phyloP scores from a whole-genome alignment of 2,888 invertebrate genomes.

The Pollenia griseotomentosa region DNA sequence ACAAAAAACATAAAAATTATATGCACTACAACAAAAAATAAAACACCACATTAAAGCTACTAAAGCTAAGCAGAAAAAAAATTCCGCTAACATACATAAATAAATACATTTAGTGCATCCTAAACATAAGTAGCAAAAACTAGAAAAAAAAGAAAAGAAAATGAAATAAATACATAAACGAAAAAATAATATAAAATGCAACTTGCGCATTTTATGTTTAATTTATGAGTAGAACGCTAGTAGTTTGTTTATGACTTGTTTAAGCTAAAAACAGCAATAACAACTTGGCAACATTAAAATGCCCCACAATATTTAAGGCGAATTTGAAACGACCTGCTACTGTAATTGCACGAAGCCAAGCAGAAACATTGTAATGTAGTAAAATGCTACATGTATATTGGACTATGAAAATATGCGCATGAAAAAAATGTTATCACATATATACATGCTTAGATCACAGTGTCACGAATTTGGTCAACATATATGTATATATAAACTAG shows the following conservation, averaged over 20 bases:
- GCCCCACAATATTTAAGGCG: constrained; percentile 38
- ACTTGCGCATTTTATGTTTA: constrained; percentile 72
- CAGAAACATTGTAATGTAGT: not conserved
- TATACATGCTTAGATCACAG: not conserved
- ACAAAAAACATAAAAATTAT: constrained; percentile 66
- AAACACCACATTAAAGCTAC: constrained; percentile 30
- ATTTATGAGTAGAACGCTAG: constrained; percentile 71
- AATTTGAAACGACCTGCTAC: constrained; percentile 44
- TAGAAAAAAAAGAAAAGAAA: constrained; percentile 14
- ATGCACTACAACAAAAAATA: constrained; percentile 33
- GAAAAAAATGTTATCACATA: not conserved
- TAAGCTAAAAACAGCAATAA: constrained; percentile 25
- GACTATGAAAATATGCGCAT: not conserved
- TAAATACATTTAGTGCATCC: constrained; percentile 56
- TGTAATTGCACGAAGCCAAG: not conserved
- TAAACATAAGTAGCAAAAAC: constrained; percentile 54
- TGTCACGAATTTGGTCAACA: no score
- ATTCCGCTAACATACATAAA: constrained; percentile 41
- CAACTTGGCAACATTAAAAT: constrained; percentile 32
- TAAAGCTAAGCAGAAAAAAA: constrained; percentile 12
- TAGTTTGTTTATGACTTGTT: constrained; percentile 66
- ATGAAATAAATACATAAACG: not conserved
- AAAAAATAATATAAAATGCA: constrained; percentile 65
- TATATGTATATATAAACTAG: no score
- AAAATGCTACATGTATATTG: not conserved